Conservation (phyloP, 2,888 invertebrate species). For the Troides oblongomaculatus region DNA sequence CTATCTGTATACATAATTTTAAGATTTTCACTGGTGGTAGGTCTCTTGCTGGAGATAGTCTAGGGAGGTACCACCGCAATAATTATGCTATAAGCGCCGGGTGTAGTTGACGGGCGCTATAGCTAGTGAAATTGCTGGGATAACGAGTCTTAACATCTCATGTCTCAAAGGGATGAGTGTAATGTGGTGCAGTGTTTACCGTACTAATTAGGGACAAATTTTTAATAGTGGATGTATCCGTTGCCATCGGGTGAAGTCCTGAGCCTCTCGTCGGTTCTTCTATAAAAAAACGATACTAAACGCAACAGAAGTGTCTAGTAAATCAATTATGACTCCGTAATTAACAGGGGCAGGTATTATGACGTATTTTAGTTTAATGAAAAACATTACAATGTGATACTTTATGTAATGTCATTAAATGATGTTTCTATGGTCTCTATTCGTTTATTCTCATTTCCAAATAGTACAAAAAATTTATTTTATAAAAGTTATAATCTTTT, state of each 20-base stretch:
- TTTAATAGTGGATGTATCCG: too few relatives aligned
- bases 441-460: slow-evolving; percentile 13
- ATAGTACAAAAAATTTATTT: slow-evolving; percentile 19
- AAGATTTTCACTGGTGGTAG: too few relatives aligned
- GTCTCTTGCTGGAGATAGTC: too few relatives aligned
- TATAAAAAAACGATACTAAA: neutral
- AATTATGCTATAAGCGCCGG: too few relatives aligned
- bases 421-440: slow-evolving; percentile 6
- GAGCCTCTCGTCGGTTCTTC: too few relatives aligned
- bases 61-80: too few relatives aligned
- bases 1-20: too few relatives aligned
- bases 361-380: slow-evolving; percentile 20
- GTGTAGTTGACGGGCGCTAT: too few relatives aligned
- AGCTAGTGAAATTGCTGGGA: too few relatives aligned
- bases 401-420: slow-evolving; percentile 25
- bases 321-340: neutral
- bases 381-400: slow-evolving; percentile 22
- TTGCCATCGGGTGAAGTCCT: too few relatives aligned
- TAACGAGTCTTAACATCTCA: too few relatives aligned
- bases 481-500: slow-evolving; percentile 16
- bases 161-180: neutral
- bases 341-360: neutral
- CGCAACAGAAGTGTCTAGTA: neutral
- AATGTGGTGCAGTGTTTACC: neutral
- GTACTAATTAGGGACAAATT: too few relatives aligned